These are phyloP conservation scores for Pelodiscus sinensis DNA, from an alignment of 2,113 vertebrate species.

Conservation along the genomic window DNA sequence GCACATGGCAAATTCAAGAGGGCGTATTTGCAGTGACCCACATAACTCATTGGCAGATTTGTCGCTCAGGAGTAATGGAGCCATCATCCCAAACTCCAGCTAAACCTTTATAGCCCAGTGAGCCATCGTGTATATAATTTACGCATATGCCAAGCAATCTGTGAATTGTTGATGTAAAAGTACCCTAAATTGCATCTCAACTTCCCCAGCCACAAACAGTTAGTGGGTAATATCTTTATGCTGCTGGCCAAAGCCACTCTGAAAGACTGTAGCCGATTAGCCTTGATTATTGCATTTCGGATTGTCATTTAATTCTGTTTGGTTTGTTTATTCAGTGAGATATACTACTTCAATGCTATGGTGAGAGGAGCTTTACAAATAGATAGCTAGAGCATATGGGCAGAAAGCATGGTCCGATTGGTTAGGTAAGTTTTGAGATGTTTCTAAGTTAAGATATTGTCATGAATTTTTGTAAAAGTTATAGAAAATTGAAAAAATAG, in stretches of 20 bases:
- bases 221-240: background rate
- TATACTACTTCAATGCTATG: background rate
- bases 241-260: background rate
- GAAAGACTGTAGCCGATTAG: background rate
- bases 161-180: background rate
- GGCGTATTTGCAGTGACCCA: background rate
- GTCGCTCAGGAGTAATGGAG: background rate
- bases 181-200: background rate
- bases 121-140: background rate
- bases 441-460: background rate
- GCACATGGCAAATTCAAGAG: background rate
- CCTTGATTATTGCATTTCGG: background rate
- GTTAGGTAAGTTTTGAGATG: background rate
- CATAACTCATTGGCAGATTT: background rate
- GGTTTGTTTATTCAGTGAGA: background rate
- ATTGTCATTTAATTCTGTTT: background rate
- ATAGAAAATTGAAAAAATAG: background rate
- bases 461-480: background rate
- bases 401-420: background rate
- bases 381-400: background rate
- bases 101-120: background rate
- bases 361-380: background rate
- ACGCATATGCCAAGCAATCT: background rate
- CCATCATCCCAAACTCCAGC: background rate
- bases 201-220: background rate